Evolutionary conservation across 2,888 invertebrate species (phyloP), one percentile per base, ranked within the genome.

Genomic region (Sphaeridia pumilis): DNA sequence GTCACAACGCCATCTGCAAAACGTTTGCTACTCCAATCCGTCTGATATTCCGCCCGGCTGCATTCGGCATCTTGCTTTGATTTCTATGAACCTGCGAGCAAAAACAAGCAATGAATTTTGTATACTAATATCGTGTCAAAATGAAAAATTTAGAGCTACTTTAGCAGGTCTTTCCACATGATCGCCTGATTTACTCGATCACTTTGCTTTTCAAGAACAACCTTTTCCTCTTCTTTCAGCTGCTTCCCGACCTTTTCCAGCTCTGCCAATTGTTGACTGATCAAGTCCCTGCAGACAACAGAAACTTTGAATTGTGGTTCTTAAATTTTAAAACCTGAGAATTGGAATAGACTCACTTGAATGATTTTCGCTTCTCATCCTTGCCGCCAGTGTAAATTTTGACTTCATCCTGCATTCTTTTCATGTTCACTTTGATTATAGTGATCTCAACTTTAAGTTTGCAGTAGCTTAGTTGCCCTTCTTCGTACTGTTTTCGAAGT

Each of bases 261-360:
- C 63, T 81, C 80, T 50, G 72, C 71, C 45, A 82, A 77, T 66
- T 78, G 78, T 59, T 74, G 73, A 64, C 75, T 76, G 65, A 81
- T 73, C 59, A 75, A 73, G 60, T 83, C 83, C 70, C 82, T 81
- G 70, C 7, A 69, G 73, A 22, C n/a, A n/a, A n/a, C n/a, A n/a
- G n/a, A n/a, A n/a, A 22, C n/a, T n/a, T n/a, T n/a, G n/a, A n/a
- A n/a, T n/a, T n/a, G n/a, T n/a, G n/a, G n/a, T n/a, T n/a, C n/a
- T n/a, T n/a, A n/a, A n/a, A n/a, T n/a, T n/a, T n/a, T n/a, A n/a
- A n/a, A n/a, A n/a, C n/a, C n/a, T n/a, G n/a, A n/a, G n/a, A n/a
- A n/a, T n/a, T n/a, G n/a, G n/a, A n/a, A n/a, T 24, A 20, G 3
- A 27, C 46, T 48, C 51, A 62, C 64, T 64, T 64, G 58, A 52